Evolutionary conservation across 2,113 vertebrate species (phyloP), one percentile per base, ranked within the genome.

Genomic region (Hypomesus transpacificus): DNA sequence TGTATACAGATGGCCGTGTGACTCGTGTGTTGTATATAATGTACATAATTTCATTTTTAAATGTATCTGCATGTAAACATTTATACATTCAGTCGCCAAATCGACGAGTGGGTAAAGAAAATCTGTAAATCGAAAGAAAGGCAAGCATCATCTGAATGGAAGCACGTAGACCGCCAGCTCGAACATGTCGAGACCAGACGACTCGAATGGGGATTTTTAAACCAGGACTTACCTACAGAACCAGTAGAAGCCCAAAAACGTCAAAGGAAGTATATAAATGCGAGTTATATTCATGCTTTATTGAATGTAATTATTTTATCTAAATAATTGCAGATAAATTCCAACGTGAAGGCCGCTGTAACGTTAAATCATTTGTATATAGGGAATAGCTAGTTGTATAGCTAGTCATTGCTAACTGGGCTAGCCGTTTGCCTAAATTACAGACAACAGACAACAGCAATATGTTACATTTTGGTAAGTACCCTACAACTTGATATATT

Each of bases 401-500:
- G 56, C 53, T 53, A 76, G 75, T 76, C 71, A 65, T 72, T 73
- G 71, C 76, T 74, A 26, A 64, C 74, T 56, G 64, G 22, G 60
- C 60, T 75, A 18, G 66, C 14, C 24, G 72, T 67, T 75, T 4
- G 28, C 18, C 34, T 17, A 78, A 51, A 66, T 22, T 59, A 46
- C 14, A 68, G 79, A 46, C 14, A 68, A 80, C 46, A 24, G 58
- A 82, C 57, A 56, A 69, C 63, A 66, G 50, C 60, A 24, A 71
- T 70, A 75, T 71, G 79, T 22, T 70, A 11, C 76, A 68, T 81
- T 68, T 57, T n/a, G 87, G 88, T 90, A 79, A 91, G 87, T 87
- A 53, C 24, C 24, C 24, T 26, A 26, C 13, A 75, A 57, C 73
- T 83, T 78, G 14, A 4, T 4, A 61, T 6, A 61, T 34, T 81